These are phyloP conservation scores for Pyrrhosoma nymphula DNA, from an alignment of 2,888 invertebrate genomes.

Conservation along the genomic window DNA sequence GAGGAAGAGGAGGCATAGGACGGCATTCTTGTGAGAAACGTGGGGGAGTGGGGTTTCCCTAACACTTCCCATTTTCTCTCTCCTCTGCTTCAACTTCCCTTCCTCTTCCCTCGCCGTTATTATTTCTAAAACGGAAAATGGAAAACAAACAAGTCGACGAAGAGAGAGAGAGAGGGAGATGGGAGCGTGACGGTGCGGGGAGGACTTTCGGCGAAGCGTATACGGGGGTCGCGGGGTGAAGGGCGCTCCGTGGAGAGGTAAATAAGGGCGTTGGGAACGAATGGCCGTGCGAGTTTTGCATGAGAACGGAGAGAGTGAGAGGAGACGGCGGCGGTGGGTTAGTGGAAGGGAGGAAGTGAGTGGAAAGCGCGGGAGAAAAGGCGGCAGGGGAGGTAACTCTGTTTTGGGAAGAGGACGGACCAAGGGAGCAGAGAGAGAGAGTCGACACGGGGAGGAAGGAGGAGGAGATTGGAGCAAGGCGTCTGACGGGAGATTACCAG, in stretches of 20 bases:
- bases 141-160: conserved; percentile 6
- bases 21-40: background rate
- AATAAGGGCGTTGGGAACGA: conserved; percentile 2
- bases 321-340: background rate
- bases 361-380: background rate
- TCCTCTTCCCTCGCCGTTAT: background rate
- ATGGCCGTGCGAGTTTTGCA: background rate
- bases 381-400: too few relatives aligned
- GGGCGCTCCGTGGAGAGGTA: background rate
- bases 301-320: background rate
- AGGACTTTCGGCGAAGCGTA: background rate
- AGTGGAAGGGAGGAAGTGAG: background rate
- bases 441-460: background rate
- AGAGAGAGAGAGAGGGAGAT: background rate
- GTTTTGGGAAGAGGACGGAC: background rate
- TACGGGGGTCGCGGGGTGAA: background rate
- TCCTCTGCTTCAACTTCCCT: too few relatives aligned
- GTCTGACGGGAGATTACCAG: background rate
- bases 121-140: background rate
- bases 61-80: background rate
- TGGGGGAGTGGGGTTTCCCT: background rate
- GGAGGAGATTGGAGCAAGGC: background rate
- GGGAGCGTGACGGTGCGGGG: background rate
- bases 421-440: background rate
- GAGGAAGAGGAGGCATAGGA: background rate